These are phyloP conservation scores for Coreius guichenoti DNA, from an alignment of 2,797 vertebrate species.

Conservation along the genomic window DNA sequence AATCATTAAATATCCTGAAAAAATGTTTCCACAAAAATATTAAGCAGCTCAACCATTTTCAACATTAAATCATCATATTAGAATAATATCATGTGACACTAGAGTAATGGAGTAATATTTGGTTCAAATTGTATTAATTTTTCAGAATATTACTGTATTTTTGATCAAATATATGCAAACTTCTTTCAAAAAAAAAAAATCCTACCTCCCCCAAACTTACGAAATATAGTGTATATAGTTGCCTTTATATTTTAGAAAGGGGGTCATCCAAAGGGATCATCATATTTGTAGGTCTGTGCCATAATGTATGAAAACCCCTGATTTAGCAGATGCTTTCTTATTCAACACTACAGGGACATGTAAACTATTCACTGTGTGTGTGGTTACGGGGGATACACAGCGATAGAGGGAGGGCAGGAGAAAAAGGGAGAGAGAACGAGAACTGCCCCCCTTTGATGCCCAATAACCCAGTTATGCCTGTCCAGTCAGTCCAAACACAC, in stretches of 20 bases:
- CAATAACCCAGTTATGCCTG: conserved; percentile 75
- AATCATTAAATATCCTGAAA: too few relatives aligned
- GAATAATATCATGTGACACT: background rate
- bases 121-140: background rate
- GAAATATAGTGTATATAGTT: background rate
- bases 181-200: background rate
- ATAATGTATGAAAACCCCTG: background rate
- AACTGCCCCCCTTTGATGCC: conserved; percentile 57
- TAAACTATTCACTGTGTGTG: background rate
- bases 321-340: conserved; percentile 17
- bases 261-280: too few relatives aligned
- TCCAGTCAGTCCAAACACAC: conserved; percentile 61
- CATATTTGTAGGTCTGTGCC: background rate
- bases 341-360: background rate
- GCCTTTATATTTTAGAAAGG: background rate
- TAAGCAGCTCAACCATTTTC: background rate
- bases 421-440: conserved; percentile 27
- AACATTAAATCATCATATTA: background rate
- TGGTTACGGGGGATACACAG: background rate
- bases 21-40: background rate
- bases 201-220: background rate
- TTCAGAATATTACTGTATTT: background rate
- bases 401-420: background rate
- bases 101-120: background rate
- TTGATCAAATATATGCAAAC: background rate